Conservation (phyloP, 2,113 vertebrate species). For the Todiramphus chloris region DNA sequence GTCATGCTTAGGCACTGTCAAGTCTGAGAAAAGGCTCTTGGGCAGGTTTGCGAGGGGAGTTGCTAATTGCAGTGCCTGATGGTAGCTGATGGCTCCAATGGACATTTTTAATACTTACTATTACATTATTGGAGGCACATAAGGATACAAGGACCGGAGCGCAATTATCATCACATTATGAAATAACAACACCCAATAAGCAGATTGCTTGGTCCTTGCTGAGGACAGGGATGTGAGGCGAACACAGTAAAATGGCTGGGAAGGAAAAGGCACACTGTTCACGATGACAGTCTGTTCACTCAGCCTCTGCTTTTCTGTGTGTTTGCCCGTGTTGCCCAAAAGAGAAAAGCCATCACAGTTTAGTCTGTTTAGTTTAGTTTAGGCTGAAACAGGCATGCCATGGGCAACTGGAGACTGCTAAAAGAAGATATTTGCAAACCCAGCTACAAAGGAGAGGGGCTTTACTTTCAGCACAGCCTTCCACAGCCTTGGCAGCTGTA, state of each 20-base stretch:
- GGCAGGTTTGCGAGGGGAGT: not conserved
- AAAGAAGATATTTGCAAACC: not conserved
- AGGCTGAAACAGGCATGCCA: not conserved
- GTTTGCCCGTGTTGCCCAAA: not conserved
- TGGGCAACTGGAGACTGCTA: not conserved
- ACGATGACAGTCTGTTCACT: not conserved
- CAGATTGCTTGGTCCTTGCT: not conserved
- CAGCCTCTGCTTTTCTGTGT: not conserved
- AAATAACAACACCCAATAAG: not conserved
- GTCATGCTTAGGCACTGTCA: not conserved
- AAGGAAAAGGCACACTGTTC: not conserved
- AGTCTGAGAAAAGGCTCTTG: not conserved
- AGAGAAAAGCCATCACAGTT: not conserved
- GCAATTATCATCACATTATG: accelerated
- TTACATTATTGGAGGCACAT: not conserved
- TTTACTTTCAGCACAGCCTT: not conserved
- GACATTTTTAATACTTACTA: not conserved
- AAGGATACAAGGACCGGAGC: not conserved
- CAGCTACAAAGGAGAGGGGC: not conserved
- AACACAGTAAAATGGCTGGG: not conserved
- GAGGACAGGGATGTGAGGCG: not conserved
- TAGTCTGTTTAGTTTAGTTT: not conserved
- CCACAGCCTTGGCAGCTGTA: not conserved
- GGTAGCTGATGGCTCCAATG: not conserved
- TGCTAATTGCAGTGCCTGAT: not conserved